Evolutionary conservation across 2,888 invertebrate species (phyloP).

Genomic region (Philereme transversata): DNA sequence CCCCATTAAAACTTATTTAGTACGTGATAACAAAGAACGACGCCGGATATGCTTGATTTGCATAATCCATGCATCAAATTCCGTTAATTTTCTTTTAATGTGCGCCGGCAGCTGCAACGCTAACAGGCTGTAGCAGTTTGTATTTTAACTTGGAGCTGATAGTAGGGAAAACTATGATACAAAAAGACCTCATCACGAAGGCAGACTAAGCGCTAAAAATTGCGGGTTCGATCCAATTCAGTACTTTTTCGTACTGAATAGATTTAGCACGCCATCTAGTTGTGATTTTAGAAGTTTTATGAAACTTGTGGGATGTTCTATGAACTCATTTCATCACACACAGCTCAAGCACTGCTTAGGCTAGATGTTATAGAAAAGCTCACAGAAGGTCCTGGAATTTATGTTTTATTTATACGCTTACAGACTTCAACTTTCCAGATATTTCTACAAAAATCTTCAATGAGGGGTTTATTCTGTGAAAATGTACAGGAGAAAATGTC

Average conservation of each 20-base stretch:
- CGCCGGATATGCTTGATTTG: conserved; percentile 73
- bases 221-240: too few relatives aligned
- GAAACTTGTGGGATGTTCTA: too few relatives aligned
- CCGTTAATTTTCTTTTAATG: conserved; percentile 81
- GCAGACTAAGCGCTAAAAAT: too few relatives aligned
- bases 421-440: conserved; percentile 12
- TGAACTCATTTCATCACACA: too few relatives aligned
- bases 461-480: conserved; percentile 24
- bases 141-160: conserved; percentile 2
- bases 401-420: conserved; percentile 4
- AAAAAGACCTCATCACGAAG: not conserved
- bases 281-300: too few relatives aligned
- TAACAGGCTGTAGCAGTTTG: conserved; percentile 24
- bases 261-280: too few relatives aligned
- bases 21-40: conserved; percentile 73
- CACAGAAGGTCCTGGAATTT: not conserved
- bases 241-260: too few relatives aligned
- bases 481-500: not conserved
- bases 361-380: too few relatives aligned
- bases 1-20: conserved; percentile 64
- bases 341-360: too few relatives aligned
- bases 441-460: conserved; percentile 29
- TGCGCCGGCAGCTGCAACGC: conserved; percentile 57
- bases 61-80: conserved; percentile 81
- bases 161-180: not conserved